Evolutionary conservation across 2,797 vertebrate genomes (phyloP).

Genomic region (Poliocrania exsul): DNA sequence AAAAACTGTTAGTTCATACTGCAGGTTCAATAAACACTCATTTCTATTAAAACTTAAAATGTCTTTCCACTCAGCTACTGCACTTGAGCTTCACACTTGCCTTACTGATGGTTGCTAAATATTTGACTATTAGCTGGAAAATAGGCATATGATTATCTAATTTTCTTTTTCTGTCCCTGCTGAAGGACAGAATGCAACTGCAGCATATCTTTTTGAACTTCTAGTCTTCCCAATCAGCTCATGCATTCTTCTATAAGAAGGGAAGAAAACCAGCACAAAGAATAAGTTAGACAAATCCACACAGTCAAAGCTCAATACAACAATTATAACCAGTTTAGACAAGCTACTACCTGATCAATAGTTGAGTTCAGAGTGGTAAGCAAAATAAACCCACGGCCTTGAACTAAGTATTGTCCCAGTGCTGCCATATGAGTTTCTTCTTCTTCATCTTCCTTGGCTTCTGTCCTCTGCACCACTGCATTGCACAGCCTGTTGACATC

Average conservation of each 20-base stretch:
- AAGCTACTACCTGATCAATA: slow-evolving; percentile 89
- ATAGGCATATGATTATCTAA: neutral
- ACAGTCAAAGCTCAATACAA: neutral
- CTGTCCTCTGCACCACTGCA: slow-evolving; percentile 89
- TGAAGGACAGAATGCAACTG: neutral
- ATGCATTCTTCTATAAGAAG: neutral
- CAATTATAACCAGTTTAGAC: neutral
- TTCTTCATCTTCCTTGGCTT: slow-evolving; percentile 89
- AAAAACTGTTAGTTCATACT: neutral
- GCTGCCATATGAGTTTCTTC: slow-evolving; percentile 95
- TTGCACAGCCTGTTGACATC: slow-evolving; percentile 97
- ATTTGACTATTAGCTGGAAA: neutral
- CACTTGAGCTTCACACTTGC: neutral
- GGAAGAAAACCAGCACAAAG: neutral
- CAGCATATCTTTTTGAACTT: neutral
- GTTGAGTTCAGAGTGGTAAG: slow-evolving; percentile 91
- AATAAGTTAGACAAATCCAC: neutral
- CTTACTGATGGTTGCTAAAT: neutral
- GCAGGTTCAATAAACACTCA: neutral
- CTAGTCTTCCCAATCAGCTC: neutral
- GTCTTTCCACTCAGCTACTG: neutral
- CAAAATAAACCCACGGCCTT: slow-evolving; percentile 91
- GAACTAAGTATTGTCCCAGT: slow-evolving; percentile 94
- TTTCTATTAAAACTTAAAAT: neutral
- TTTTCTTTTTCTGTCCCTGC: neutral